Base-by-base conservation (phyloP, 2,888 invertebrate genomes). In the Andricus curvator region DNA sequence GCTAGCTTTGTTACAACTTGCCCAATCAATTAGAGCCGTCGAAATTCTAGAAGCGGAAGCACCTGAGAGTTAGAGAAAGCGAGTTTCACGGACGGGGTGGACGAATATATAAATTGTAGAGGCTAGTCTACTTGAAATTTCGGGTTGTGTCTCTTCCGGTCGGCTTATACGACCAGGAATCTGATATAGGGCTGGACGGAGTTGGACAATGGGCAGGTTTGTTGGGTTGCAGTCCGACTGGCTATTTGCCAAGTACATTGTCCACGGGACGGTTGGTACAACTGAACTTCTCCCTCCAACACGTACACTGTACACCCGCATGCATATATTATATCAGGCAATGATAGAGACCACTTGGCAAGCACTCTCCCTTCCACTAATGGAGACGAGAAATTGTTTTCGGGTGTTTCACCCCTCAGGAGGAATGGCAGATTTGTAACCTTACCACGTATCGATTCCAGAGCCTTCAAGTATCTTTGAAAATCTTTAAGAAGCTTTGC, bases 191-290 rank as follows among this genome's bases (percentile, higher is more conserved):
- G 78, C 80, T 80, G 84, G 84, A 85, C 81, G 86, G 85, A 86
- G 85, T 86, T 82, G 89, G 87, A 89, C 90, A 90, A 90, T 90
- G 86, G 88, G 81, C 85, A 86, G 88, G 89, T 88, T 89, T 88
- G 90, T 89, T 86, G 88, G 86, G 86, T 86, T 85, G 86, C 88
- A 85, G 86, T 74, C 56, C 82, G 82, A 84, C 85, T 90, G 90
- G 90, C 89, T 78, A 78, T 76, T 79, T 84, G 90, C 90, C 90
- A 90, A 87, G 85, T 87, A 88, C 89, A 90, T 90, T 90, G 90
- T 90, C 87, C 90, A 80, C 83, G 81, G 86, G 83, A 87, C 84
- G 85, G 84, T 86, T 84, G 81, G 85, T 88, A 88, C 88, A 85
- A 86, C 85, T 84, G 84, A 89, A 89, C 89, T 89, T 88, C 86